These are phyloP conservation scores for Zaprionus capensis DNA, from an alignment of 1,140 invertebrate species.

Conservation along the genomic window DNA sequence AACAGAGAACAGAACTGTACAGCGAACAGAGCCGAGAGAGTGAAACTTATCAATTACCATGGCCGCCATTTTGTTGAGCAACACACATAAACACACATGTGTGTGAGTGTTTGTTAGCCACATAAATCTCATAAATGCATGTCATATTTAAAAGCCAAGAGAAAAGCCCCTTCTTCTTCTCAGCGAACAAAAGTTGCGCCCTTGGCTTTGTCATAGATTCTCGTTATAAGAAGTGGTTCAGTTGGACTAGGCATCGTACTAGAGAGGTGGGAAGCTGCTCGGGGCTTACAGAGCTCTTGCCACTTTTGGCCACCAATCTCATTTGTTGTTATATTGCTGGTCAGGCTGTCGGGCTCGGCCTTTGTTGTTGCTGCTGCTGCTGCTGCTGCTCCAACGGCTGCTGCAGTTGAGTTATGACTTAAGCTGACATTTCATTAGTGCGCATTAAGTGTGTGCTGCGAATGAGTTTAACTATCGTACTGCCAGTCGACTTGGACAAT, in stretches of 20 bases:
- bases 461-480: conserved; percentile 70
- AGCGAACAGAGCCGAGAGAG: conserved; percentile 36
- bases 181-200: conserved; percentile 47
- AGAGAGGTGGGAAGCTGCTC: background rate
- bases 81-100: conserved; percentile 3
- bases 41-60: conserved; percentile 80
- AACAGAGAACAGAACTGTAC: conserved; percentile 41
- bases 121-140: conserved; percentile 76
- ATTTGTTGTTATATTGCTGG: conserved; percentile 45
- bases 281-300: conserved; percentile 18
- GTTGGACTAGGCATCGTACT: background rate
- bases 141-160: conserved; percentile 79
- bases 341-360: background rate
- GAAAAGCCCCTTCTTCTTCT: conserved; percentile 34
- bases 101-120: conserved; percentile 6
- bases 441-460: conserved; percentile 77
- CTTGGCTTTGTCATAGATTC: conserved; percentile 58
- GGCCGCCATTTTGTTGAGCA: conserved; percentile 51
- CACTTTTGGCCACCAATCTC: conserved; percentile 40
- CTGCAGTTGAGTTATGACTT: conserved; percentile 82
- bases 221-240: conserved; percentile 49
- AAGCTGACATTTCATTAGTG: conserved; percentile 84
- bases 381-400: conserved; percentile 1
- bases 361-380: conserved; percentile 25
- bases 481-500: conserved; percentile 40